These are phyloP conservation scores for Lasioglossum morio DNA, from an alignment of 2,888 invertebrate genomes.

Conservation along the genomic window DNA sequence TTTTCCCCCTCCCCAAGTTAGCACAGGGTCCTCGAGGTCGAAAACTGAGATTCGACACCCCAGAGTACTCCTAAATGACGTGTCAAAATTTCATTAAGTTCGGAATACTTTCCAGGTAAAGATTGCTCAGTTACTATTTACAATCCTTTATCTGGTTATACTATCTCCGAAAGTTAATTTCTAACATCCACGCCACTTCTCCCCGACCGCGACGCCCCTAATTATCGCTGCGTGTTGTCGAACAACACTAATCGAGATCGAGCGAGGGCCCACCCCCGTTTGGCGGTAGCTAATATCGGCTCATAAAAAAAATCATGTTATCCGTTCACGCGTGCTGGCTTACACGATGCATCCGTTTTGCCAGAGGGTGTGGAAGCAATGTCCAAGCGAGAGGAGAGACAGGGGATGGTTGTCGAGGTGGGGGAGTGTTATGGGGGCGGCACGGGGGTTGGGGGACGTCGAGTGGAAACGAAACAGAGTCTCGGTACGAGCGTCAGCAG, in stretches of 20 bases:
- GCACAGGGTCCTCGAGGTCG: too few species aligned
- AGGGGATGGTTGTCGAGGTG: not conserved
- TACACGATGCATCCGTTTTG: constrained; percentile 48
- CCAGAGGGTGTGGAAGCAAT: not conserved
- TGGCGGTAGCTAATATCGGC: constrained; percentile 23
- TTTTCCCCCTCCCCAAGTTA: too few species aligned
- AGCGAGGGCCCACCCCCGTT: not conserved
- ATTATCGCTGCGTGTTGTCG: not conserved
- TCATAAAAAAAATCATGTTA: constrained; percentile 38
- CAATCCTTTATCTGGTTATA: too few species aligned
- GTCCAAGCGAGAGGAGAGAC: not conserved
- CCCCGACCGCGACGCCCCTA: not conserved
- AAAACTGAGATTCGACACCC: too few species aligned
- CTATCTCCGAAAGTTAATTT: not conserved
- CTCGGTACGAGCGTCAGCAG: constrained; percentile 71
- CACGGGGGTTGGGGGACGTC: not conserved
- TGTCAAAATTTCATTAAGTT: too few species aligned
- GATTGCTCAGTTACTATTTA: too few species aligned
- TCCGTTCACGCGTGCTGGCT: constrained; percentile 31
- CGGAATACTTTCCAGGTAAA: too few species aligned
- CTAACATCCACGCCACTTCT: not conserved
- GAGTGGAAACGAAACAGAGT: constrained; percentile 55
- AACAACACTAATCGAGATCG: constrained; percentile 8
- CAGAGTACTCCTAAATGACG: too few species aligned
- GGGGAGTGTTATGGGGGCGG: not conserved